phyloP scores from a whole-genome alignment of 1,140 invertebrate species.

The Maconellicoccus hirsutus region DNA sequence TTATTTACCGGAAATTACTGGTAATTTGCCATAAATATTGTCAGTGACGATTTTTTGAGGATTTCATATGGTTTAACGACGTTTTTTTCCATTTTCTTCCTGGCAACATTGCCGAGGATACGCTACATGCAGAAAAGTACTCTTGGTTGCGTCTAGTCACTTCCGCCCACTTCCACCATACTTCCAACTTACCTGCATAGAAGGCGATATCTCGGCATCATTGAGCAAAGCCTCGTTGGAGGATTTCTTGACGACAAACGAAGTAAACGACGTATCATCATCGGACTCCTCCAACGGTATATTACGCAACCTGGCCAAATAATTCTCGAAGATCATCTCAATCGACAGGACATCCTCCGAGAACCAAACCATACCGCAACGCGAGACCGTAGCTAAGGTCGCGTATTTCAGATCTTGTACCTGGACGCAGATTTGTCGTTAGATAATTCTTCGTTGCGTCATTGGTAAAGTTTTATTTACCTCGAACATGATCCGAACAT shows the following conservation, averaged over 20 bases:
- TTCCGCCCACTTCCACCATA: no score
- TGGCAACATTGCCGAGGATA: no score
- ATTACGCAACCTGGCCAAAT: slow-evolving; percentile 68
- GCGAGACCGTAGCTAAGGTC: slow-evolving; percentile 95
- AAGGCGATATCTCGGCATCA: slow-evolving; percentile 70
- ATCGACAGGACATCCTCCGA: slow-evolving; percentile 93
- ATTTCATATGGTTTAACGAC: no score
- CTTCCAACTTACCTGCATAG: slow-evolving; percentile 46
- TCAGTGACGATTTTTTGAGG: no score
- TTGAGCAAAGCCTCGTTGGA: background rate
- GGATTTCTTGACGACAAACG: slow-evolving; percentile 19
- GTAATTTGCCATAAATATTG: no score
- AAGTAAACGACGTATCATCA: slow-evolving; percentile 49
- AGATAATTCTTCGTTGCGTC: no score
- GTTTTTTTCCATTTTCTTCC: no score
- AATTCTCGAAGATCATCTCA: slow-evolving; percentile 99
- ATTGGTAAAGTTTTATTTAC: slow-evolving; percentile 37
- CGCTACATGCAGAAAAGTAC: no score
- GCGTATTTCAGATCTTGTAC: slow-evolving; percentile 98
- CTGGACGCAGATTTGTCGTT: slow-evolving; percentile 33
- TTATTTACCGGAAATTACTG: no score
- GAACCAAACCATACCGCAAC: slow-evolving; percentile 99
- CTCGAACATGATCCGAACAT: slow-evolving; percentile 99
- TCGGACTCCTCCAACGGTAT: slow-evolving; percentile 89
- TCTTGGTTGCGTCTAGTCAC: no score